A percentile compares a stretch with the other conserved stretches of the same genome.
Evolutionary conservation across 2,888 invertebrate genomes (phyloP).

Genomic region (Siphonodentalium dalli): DNA sequence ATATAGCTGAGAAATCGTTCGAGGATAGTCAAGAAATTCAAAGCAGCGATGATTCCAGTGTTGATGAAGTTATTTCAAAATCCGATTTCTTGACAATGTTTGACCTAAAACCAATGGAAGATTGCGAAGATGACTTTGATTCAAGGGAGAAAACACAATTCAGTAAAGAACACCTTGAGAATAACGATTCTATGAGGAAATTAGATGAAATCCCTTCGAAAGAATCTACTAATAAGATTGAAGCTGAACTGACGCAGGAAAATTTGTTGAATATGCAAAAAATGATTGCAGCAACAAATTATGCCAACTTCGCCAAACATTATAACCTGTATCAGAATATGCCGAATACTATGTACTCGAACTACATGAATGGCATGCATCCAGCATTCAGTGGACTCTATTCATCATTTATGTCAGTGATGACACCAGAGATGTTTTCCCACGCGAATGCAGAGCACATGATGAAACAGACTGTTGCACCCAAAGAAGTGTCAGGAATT

Average conservation of each 20-base stretch:
- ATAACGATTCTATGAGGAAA: conserved; percentile 23
- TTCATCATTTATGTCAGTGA: too few species aligned
- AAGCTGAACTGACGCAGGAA: neutral
- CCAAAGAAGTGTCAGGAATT: too few species aligned
- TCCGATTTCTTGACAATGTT: conserved; percentile 84
- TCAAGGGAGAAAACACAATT: conserved; percentile 2
- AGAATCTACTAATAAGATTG: too few species aligned
- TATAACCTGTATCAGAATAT: too few species aligned
- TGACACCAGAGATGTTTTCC: too few species aligned
- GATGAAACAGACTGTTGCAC: too few species aligned
- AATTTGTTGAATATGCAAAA: neutral
- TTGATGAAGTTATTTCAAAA: conserved; percentile 61
- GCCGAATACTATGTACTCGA: too few species aligned
- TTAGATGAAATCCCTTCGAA: conserved; percentile 33
- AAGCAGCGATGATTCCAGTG: conserved; percentile 30
- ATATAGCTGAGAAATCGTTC: conserved; percentile 47
- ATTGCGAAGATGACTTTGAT: conserved; percentile 49
- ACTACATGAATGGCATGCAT: too few species aligned
- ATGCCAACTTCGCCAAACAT: too few species aligned
- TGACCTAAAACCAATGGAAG: conserved; percentile 67
- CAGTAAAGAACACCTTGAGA: conserved; percentile 22
- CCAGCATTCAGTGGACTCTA: too few species aligned
- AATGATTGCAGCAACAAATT: too few species aligned
- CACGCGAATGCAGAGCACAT: too few species aligned
- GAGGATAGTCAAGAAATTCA: conserved; percentile 65